Percentiles rank a stretch among this genome's conserved stretches.
These are phyloP conservation scores for Mola mola DNA, from an alignment of 2,113 vertebrate genomes.

Conservation along the genomic window DNA sequence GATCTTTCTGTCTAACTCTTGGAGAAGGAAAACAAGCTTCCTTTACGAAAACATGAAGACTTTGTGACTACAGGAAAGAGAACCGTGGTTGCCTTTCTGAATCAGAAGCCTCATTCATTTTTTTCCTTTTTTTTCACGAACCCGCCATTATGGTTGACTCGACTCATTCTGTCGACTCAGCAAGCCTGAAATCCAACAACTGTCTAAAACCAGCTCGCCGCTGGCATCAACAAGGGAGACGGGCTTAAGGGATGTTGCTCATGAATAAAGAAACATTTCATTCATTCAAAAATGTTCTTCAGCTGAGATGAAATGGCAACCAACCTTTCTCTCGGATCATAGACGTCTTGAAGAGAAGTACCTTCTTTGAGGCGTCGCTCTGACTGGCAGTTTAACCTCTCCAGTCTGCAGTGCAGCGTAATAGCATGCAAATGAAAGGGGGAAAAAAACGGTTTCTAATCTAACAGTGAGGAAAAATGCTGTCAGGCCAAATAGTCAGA, in stretches of 20 bases:
- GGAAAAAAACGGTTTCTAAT: conserved; percentile 16
- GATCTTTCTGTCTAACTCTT: no score
- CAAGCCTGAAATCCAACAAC: neutral
- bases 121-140: no score
- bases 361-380: neutral
- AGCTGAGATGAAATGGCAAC: neutral
- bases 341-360: neutral
- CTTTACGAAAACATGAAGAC: no score
- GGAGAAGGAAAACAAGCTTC: no score
- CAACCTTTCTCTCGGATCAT: neutral
- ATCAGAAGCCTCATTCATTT: no score
- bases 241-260: neutral
- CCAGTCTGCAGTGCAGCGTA: conserved; percentile 1
- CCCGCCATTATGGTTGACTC: no score
- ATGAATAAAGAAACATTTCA: neutral
- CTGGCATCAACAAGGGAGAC: neutral
- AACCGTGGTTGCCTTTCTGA: no score
- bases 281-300: neutral
- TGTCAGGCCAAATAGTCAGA: conserved; percentile 36
- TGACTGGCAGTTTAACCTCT: neutral
- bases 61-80: no score
- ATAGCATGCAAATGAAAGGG: conserved; percentile 44
- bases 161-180: neutral
- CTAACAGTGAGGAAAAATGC: conserved; percentile 6
- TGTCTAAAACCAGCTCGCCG: neutral